A percentile compares a stretch with the other conserved stretches of the same genome.
Conservation (phyloP, 2,888 invertebrate species). For the Rotaria sp. region DNA sequence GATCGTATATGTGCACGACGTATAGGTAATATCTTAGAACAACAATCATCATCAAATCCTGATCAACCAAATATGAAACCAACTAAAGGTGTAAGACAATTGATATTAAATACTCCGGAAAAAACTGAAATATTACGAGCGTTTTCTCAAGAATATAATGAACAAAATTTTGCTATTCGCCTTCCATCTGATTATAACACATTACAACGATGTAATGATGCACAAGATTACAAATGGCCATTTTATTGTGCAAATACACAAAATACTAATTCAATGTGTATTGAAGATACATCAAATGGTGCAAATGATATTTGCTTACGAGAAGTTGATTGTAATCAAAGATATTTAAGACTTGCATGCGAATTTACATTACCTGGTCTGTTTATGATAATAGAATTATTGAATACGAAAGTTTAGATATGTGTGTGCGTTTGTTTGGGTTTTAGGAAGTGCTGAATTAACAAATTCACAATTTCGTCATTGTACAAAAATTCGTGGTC, state of each 20-base stretch:
- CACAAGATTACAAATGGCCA: not conserved
- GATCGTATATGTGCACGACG: not conserved
- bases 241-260: not conserved
- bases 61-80: not conserved
- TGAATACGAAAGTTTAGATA: not conserved
- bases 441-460: not conserved
- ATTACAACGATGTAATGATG: not conserved
- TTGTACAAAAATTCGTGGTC: not conserved
- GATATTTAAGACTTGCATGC: not conserved
- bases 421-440: too few relatives aligned
- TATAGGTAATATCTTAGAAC: not conserved
- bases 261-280: not conserved
- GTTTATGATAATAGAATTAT: not conserved
- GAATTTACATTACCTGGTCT: conserved; percentile 17
- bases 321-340: not conserved
- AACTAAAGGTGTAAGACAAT: not conserved
- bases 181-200: not conserved
- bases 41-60: not conserved
- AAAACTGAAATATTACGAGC: not conserved
- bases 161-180: not conserved
- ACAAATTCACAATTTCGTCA: not conserved
- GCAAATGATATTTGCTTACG: not conserved
- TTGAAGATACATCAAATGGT: not conserved
- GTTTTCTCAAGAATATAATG: not conserved
- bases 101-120: not conserved